phyloP scores from a whole-genome alignment of 64 coral and sea anemone genomes.

The Montipora efflorescens region DNA sequence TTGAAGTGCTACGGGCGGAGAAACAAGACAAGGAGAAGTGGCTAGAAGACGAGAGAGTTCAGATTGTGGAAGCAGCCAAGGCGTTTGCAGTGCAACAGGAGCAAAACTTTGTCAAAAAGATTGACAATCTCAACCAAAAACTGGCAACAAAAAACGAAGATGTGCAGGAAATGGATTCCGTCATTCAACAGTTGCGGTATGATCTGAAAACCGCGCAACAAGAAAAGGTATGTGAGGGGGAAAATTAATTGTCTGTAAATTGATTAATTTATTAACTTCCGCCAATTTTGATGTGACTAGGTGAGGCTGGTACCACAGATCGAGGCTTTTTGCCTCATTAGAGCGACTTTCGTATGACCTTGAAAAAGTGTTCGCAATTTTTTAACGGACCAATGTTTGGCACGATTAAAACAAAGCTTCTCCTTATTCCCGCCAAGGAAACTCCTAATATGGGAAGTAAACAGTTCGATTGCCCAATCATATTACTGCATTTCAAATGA shows the following conservation, averaged over 20 bases:
- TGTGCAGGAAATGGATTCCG: constrained; percentile 3
- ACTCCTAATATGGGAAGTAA: no score
- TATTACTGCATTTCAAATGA: no score
- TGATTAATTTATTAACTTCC: no score
- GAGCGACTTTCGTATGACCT: no score
- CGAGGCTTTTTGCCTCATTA: no score
- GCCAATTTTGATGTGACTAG: no score
- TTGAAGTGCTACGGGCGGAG: constrained; percentile 46
- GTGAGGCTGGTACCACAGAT: no score
- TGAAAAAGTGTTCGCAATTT: no score
- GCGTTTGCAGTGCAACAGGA: constrained; percentile 71
- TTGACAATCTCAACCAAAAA: constrained; percentile 8
- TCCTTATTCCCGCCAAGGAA: no score
- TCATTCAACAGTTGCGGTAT: constrained; percentile 23
- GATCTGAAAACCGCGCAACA: constrained; percentile 39
- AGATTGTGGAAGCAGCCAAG: constrained; percentile 63
- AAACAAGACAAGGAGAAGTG: constrained; percentile 20
- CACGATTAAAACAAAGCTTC: no score
- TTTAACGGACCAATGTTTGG: no score
- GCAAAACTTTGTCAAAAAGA: constrained; percentile 25
- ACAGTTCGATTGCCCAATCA: no score
- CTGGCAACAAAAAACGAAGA: constrained; percentile 28
- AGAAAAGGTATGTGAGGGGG: not conserved
- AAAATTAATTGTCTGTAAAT: not conserved
- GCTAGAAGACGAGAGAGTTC: constrained; percentile 54